phyloP scores from a whole-genome alignment of 2,888 invertebrate species.

The Polydrusus cervinus region DNA sequence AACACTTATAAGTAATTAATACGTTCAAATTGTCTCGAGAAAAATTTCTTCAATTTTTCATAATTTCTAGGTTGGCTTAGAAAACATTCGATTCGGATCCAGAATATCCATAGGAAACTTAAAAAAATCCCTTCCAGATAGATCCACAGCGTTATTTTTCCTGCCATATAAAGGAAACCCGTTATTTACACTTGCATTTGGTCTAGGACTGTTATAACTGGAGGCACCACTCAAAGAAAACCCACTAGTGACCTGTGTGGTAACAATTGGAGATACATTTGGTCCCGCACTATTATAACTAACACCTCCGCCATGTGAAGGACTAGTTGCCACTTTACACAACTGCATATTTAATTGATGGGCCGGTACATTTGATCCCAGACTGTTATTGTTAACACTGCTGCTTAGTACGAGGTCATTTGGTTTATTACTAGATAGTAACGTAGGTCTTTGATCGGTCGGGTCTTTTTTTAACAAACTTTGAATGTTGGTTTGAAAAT shows the following conservation, averaged over 20 bases:
- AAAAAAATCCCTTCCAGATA: neutral
- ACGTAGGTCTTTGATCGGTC: neutral
- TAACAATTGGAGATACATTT: neutral
- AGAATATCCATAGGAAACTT: slow-evolving; percentile 31
- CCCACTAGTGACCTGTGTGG: neutral
- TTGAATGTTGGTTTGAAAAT: slow-evolving; percentile 14
- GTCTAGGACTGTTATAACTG: neutral
- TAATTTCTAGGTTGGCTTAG: slow-evolving; percentile 16
- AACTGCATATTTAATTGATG: neutral
- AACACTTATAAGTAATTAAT: too few relatives aligned
- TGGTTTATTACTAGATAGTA: neutral
- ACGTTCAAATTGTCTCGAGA: too few relatives aligned
- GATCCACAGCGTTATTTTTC: neutral
- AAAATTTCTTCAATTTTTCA: too few relatives aligned
- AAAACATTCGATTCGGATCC: slow-evolving; percentile 31
- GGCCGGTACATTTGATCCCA: too few relatives aligned
- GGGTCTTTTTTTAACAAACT: neutral
- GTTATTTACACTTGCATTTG: neutral
- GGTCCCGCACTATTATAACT: slow-evolving; percentile 6
- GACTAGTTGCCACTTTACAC: neutral
- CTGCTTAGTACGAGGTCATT: neutral
- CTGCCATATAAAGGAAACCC: neutral
- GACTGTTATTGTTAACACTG: too few relatives aligned
- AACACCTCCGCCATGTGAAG: neutral
- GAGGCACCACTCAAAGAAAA: neutral